Conservation (phyloP, 2,888 invertebrate species). For the Leptinotarsa rubiginosa region DNA sequence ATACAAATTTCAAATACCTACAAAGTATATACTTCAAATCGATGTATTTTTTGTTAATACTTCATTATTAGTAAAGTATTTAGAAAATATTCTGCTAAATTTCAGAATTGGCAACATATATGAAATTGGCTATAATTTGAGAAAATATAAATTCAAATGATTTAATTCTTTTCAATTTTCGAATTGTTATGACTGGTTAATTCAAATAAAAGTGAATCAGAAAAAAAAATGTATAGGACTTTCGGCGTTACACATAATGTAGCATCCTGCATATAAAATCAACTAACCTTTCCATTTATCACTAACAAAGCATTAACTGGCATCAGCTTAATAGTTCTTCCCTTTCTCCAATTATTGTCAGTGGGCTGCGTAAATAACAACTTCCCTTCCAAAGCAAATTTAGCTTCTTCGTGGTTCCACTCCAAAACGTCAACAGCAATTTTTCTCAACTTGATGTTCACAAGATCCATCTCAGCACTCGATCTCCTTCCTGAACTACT, state of each 20-base stretch:
- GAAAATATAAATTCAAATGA: too few species aligned
- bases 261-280: neutral
- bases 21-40: too few species aligned
- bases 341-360: conserved; percentile 91
- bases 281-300: conserved; percentile 87
- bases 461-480: conserved; percentile 87
- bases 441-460: conserved; percentile 90
- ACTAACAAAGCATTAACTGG: conserved; percentile 91
- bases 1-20: too few species aligned
- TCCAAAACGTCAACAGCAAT: conserved; percentile 93
- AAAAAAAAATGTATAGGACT: neutral
- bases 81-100: too few species aligned
- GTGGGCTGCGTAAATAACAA: conserved; percentile 89
- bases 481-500: conserved; percentile 75
- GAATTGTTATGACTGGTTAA: too few species aligned
- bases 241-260: neutral
- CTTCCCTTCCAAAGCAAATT: conserved; percentile 91
- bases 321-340: conserved; percentile 88
- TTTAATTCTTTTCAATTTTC: too few species aligned
- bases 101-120: too few species aligned
- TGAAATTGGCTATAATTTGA: too few species aligned
- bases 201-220: too few species aligned
- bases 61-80: too few species aligned
- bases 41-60: too few species aligned
- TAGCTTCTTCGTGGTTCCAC: conserved; percentile 94